phyloP scores from a whole-genome alignment of 2,797 vertebrate species.

The Sebastes aleutianus region DNA sequence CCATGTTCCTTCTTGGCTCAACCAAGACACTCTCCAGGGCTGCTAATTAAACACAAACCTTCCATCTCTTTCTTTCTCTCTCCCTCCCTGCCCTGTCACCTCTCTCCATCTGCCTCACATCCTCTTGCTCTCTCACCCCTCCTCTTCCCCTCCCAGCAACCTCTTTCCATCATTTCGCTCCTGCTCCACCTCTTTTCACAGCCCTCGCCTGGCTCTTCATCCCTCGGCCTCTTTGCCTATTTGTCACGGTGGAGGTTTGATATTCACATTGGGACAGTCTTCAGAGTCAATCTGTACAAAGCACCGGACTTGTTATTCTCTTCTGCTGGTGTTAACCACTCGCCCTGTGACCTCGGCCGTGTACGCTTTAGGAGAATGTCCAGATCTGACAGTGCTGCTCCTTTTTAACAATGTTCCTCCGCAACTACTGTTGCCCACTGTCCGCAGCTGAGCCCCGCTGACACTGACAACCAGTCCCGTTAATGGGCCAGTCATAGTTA shows the following conservation, averaged over 20 bases:
- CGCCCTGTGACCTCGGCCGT: slow-evolving; percentile 62
- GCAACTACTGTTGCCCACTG: slow-evolving; percentile 35
- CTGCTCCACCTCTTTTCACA: slow-evolving; percentile 42
- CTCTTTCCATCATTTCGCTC: slow-evolving; percentile 62
- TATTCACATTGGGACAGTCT: slow-evolving; percentile 72
- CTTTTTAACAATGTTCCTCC: slow-evolving; percentile 70
- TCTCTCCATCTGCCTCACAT: slow-evolving; percentile 38
- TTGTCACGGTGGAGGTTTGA: slow-evolving; percentile 74
- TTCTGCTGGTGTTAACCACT: slow-evolving; percentile 66
- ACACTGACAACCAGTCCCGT: slow-evolving; percentile 63
- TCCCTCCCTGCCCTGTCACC: slow-evolving; percentile 38
- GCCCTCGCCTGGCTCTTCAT: slow-evolving; percentile 40
- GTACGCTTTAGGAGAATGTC: slow-evolving; percentile 68
- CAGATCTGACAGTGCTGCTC: slow-evolving; percentile 71
- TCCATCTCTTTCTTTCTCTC: slow-evolving; percentile 43
- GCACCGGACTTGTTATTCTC: slow-evolving; percentile 72
- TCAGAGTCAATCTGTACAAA: slow-evolving; percentile 78
- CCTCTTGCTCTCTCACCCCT: neutral
- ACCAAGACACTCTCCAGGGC: slow-evolving; percentile 77
- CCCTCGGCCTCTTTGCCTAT: slow-evolving; percentile 63
- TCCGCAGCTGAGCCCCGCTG: slow-evolving; percentile 61
- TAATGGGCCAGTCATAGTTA: slow-evolving; percentile 70
- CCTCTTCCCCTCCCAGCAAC: slow-evolving; percentile 31
- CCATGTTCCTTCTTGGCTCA: slow-evolving; percentile 73
- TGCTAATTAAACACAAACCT: slow-evolving; percentile 79